phyloP scores from a whole-genome alignment of 2,888 invertebrate species.

The Lumbricus terrestris region DNA sequence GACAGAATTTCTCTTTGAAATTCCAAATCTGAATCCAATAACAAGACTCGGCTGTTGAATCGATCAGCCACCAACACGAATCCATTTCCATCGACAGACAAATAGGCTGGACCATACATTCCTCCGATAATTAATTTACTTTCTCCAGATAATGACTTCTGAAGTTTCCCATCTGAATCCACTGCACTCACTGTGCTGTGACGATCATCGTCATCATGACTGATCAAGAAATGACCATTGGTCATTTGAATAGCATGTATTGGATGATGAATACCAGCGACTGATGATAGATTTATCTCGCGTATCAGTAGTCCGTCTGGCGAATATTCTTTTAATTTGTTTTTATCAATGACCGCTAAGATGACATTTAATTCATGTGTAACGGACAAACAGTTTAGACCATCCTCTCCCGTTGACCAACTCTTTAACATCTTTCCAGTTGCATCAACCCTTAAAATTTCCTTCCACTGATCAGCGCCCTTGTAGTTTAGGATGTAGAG shows the following conservation, averaged over 20 bases:
- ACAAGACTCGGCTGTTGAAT: neutral
- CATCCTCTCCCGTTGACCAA: neutral
- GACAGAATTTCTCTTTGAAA: neutral
- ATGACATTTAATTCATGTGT: neutral
- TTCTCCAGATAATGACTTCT: neutral
- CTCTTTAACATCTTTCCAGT: neutral
- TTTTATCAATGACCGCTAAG: neutral
- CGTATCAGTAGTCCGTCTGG: neutral
- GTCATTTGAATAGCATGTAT: neutral
- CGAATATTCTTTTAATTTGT: neutral
- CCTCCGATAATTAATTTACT: neutral
- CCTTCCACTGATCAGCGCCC: neutral
- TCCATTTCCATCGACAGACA: neutral
- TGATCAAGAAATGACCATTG: neutral
- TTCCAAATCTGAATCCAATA: neutral
- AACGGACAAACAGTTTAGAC: neutral
- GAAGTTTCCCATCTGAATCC: neutral
- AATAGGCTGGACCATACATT: neutral
- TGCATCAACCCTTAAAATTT: neutral
- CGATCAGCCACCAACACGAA: neutral
- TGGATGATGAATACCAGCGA: neutral
- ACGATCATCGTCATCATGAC: no score
- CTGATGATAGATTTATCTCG: neutral
- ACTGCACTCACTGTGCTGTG: neutral
- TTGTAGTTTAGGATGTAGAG: neutral